A percentile compares a stretch with the other conserved stretches of the same genome.
Conservation (phyloP, 1,140 invertebrate genomes). For the Micrasema longulum region DNA sequence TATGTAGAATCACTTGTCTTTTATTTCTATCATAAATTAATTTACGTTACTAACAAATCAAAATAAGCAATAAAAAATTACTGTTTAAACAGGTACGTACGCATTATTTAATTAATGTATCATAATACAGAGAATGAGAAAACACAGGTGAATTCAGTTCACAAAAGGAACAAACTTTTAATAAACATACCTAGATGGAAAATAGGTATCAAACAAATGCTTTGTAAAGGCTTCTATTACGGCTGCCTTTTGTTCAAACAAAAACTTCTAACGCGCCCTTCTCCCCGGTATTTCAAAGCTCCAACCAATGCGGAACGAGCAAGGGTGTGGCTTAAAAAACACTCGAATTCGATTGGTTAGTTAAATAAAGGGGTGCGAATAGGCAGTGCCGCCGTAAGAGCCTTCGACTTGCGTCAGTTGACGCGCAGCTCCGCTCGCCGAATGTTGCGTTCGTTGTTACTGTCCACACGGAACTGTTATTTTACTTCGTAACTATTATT, state of each 20-base stretch:
- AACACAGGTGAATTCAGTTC: constrained; percentile 17
- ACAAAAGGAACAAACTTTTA: neutral
- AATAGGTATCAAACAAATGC: neutral
- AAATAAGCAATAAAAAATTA: too few species aligned
- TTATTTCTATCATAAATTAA: too few species aligned
- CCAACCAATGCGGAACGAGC: neutral
- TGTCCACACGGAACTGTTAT: too few species aligned
- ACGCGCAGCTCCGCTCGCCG: neutral
- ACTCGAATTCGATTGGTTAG: neutral
- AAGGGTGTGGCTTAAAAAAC: neutral
- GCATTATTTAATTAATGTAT: constrained; percentile 3
- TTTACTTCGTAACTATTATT: too few species aligned
- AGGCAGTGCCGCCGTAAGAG: constrained; percentile 7
- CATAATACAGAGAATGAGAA: neutral
- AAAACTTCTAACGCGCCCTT: constrained; percentile 30
- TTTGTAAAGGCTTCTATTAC: constrained; percentile 10
- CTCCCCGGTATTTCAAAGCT: neutral
- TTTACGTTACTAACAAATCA: too few species aligned
- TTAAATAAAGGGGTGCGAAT: constrained; percentile 2
- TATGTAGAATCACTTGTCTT: too few species aligned
- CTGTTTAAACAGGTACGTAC: too few species aligned
- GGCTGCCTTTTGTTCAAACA: constrained; percentile 7
- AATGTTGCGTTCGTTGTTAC: constrained; percentile 15
- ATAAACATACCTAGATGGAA: too few species aligned
- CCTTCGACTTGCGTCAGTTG: constrained; percentile 8